phyloP scores from a whole-genome alignment of 2,797 vertebrate genomes.

The Periparus ater region DNA sequence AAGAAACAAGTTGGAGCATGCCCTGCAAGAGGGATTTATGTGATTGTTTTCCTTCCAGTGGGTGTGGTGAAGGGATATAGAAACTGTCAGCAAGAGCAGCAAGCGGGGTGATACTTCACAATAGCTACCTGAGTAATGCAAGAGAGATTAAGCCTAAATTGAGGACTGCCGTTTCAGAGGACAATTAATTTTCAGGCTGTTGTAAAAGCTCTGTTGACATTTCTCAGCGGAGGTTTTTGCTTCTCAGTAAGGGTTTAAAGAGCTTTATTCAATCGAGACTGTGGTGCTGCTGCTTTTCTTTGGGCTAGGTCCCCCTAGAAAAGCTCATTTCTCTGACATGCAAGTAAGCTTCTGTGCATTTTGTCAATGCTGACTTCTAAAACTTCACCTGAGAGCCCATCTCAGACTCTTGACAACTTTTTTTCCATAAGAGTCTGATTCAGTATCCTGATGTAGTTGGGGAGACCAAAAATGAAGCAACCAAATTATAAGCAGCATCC shows the following conservation, averaged over 20 bases:
- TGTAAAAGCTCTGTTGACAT: slow-evolving; percentile 47
- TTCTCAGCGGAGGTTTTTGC: slow-evolving; percentile 22
- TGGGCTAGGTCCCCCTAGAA: neutral
- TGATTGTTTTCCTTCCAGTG: slow-evolving; percentile 64
- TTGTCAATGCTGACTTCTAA: neutral
- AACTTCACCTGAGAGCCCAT: neutral
- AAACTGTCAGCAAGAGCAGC: slow-evolving; percentile 36
- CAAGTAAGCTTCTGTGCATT: neutral
- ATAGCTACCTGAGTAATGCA: slow-evolving; percentile 57
- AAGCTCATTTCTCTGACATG: neutral
- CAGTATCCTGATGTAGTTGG: accelerated
- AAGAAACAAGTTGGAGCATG: slow-evolving; percentile 53
- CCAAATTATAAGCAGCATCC: neutral
- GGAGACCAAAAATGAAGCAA: neutral
- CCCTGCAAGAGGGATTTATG: slow-evolving; percentile 57
- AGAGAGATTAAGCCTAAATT: slow-evolving; percentile 49
- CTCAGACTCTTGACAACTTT: neutral
- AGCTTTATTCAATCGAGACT: neutral
- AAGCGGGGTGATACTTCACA: slow-evolving; percentile 49
- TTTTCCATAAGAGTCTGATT: neutral
- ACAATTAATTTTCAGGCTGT: slow-evolving; percentile 51
- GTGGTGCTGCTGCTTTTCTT: neutral
- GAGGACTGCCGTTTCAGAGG: slow-evolving; percentile 48
- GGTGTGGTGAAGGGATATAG: slow-evolving; percentile 47
- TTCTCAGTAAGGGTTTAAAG: slow-evolving; percentile 10